Conservation (phyloP, 2,113 vertebrate species). For the Chloebia gouldiae region DNA sequence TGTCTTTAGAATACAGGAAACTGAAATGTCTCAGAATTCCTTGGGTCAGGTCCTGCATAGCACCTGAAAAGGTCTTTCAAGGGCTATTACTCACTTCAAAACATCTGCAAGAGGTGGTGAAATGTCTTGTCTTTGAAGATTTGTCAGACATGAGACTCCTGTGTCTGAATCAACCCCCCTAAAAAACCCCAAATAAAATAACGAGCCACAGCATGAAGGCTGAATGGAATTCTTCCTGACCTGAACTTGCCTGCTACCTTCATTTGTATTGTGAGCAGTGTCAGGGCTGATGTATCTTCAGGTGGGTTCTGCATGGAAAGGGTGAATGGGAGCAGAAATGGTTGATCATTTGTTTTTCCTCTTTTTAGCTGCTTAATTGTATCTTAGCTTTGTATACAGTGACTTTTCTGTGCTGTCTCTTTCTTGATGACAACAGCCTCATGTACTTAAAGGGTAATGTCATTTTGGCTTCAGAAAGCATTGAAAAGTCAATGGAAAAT, state of each 20-base stretch:
- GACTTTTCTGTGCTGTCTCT: slow-evolving; percentile 7
- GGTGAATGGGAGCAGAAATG: background rate
- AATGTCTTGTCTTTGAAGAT: background rate
- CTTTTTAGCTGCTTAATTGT: background rate
- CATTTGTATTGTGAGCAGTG: background rate
- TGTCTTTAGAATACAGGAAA: background rate
- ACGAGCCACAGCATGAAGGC: background rate
- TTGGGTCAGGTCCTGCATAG: background rate
- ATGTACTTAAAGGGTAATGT: slow-evolving; percentile 30
- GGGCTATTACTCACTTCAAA: background rate
- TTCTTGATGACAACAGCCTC: background rate
- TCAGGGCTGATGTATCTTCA: background rate
- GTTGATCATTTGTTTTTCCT: background rate
- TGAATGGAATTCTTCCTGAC: background rate
- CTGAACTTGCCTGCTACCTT: background rate
- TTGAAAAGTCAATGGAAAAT: slow-evolving; percentile 15
- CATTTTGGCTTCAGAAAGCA: slow-evolving; percentile 1
- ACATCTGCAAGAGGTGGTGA: background rate
- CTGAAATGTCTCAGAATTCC: background rate
- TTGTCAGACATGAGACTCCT: background rate
- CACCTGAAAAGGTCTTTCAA: background rate
- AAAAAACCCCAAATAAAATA: background rate
- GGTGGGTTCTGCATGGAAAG: background rate
- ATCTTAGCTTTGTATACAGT: background rate
- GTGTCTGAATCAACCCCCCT: background rate